Evolutionary conservation across 2,113 vertebrate genomes (phyloP), one percentile per base, ranked within the genome.

Genomic region (Gila orcuttii): DNA sequence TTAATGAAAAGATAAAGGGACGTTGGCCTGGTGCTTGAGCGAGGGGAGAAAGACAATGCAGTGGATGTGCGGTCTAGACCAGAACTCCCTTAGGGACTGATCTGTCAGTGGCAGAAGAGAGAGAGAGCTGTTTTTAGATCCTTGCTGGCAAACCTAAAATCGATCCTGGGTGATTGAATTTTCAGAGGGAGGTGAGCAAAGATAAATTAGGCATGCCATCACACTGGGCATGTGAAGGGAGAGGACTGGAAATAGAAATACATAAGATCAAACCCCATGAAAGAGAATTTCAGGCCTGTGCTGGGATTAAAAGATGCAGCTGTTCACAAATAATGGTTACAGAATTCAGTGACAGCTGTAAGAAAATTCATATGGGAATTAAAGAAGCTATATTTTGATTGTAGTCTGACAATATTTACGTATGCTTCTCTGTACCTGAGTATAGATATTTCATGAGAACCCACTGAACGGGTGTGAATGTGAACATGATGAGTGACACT

Each of bases 141-240:
- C 77, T 75, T 71, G 50, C 85, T 86, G 21, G 57, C 75, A 47
- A 82, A 74, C 77, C 45, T 73, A 79, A 78, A 78, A 88, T 79
- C 81, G 74, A 86, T 75, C 74, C 47, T 25, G 73, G n/a, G 79
- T 88, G 88, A 89, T 89, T 85, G 77, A 83, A 89, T 64, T 85
- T 87, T 88, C 59, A 62, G 78, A 87, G 79, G 75, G 71, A 80
- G 85, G 83, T 77, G 77, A 86, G 78, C n/a, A 31, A 79, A 89
- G 88, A 86, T 87, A 84, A 89, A 90, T 74, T 82, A 89, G 79
- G 71, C 88, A 68, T 76, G 86, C 84, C 86, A 83, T 57, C 79
- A 78, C 82, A 83, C 64, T 23, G 77, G 83, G 86, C 60, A 62
- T 86, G 78, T 28, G 23, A 47, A 68, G 33, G 47, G 73, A 81